Evolutionary conservation across 1,140 invertebrate species (phyloP).

Genomic region (Drosophila kurseongensis): DNA sequence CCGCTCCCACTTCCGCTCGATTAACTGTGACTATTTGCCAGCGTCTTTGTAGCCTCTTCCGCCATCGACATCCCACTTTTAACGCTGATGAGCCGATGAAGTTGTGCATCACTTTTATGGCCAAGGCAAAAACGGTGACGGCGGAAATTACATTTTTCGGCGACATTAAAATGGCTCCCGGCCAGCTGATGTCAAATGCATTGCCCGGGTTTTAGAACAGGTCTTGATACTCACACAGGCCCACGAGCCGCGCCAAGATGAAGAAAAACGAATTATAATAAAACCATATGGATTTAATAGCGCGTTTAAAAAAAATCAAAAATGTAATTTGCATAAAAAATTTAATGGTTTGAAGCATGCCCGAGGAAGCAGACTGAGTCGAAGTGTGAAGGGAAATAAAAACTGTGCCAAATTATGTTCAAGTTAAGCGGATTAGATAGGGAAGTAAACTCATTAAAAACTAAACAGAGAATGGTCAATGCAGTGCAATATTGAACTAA

Average conservation of each 20-base stretch:
- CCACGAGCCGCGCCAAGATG: constrained; percentile 26
- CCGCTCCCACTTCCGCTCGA: constrained; percentile 43
- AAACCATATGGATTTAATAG: constrained; percentile 67
- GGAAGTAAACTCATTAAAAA: background rate
- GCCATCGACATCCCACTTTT: constrained; percentile 41
- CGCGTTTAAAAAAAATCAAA: constrained; percentile 48
- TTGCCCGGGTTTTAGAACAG: constrained; percentile 49
- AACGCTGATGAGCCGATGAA: constrained; percentile 76
- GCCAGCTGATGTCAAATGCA: constrained; percentile 78
- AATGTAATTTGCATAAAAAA: constrained; percentile 80
- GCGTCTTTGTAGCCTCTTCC: constrained; percentile 55
- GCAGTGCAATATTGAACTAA: too few species aligned
- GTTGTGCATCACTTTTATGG: constrained; percentile 76
- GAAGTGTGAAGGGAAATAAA: constrained; percentile 21
- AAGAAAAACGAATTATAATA: constrained; percentile 67
- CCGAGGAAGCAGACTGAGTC: constrained; percentile 2
- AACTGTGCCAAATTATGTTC: background rate
- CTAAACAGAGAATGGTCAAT: background rate
- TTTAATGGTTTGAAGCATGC: constrained; percentile 52
- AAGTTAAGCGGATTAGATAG: background rate
- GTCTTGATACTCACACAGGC: background rate
- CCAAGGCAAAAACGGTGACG: constrained; percentile 51
- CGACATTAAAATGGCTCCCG: constrained; percentile 70
- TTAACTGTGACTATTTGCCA: constrained; percentile 33
- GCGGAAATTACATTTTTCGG: constrained; percentile 82